Evolutionary conservation across 2,113 vertebrate genomes (phyloP), one percentile per base, ranked within the genome.

Genomic region (Thalassoma bifasciatum): DNA sequence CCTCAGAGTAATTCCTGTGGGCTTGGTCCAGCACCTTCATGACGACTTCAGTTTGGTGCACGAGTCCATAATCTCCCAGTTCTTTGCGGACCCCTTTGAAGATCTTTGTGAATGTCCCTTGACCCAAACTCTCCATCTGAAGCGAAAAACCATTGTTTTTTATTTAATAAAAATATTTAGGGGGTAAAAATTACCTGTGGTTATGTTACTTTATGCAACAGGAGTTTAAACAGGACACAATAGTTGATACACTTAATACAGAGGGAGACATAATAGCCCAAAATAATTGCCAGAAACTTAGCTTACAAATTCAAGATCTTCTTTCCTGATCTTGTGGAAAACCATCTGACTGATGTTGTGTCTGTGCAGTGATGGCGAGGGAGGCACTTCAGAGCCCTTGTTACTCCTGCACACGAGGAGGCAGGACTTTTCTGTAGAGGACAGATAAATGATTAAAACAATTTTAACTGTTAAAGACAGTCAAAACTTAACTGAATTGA

Each of bases 1-100:
- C 98, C 96, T 99, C 98, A 30, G 98, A 98, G 82, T 96, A 99
- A 77, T 96, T 98, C 66, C 97, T 94, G 78, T 99, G 96, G n/a
- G 93, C 92, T 90, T 96, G 96, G 87, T 99, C 97, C 87, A 99
- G 87, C 74, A 99, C 95, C 83, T 99, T 99, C 82, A 99, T 92
- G 59, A 99, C 93, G 59, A 98, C 97, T 70, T 99, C 96, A 1
- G 97, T 99, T 89, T 98, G 92, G 83, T 99, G 95, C 40, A 97
- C 87, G 13, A 95, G 93, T 50, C 95, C 96, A 61, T 97, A 98
- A 83, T 99, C 98, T 86, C 96, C 96, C 13, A 96, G 86, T 94
- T 99, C 98, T 81, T 95, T 95, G 50, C 97, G 95, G 54, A 96
- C 1, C 34, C 98, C 98, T 93, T 95, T 96, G 88, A 97, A 98